phyloP scores from a whole-genome alignment of 2,113 vertebrate species.

The Sterrhoptilus dennistouni region DNA sequence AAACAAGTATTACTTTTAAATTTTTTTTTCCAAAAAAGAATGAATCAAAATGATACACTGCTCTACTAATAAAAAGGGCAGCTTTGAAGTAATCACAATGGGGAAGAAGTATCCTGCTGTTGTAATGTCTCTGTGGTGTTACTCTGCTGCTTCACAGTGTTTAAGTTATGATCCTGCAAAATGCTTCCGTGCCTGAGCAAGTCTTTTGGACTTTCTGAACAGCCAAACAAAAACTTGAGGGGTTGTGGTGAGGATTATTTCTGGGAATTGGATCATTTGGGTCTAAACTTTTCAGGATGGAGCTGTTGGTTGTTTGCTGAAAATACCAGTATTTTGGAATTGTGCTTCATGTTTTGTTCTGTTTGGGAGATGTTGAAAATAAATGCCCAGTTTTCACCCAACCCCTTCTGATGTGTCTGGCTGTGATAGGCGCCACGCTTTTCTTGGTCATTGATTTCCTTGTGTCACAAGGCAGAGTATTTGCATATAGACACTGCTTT shows the following conservation, averaged over 20 bases:
- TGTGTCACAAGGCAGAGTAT: neutral
- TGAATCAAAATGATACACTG: conserved; percentile 21
- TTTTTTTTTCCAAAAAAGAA: neutral
- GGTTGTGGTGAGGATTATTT: neutral
- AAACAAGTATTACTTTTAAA: neutral
- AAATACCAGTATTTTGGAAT: neutral
- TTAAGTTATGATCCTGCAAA: conserved; percentile 28
- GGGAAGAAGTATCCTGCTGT: conserved; percentile 19
- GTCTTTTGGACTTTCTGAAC: neutral
- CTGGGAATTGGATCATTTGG: neutral
- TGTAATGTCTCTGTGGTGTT: neutral
- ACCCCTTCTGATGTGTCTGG: neutral
- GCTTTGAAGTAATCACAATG: conserved; percentile 39
- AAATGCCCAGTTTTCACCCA: neutral
- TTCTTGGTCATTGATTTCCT: neutral
- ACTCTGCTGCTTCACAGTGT: neutral
- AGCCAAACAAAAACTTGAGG: neutral
- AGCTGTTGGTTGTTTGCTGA: neutral
- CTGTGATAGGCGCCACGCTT: neutral
- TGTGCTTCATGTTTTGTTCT: neutral
- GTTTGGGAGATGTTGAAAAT: conserved; percentile 19
- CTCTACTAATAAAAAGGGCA: conserved; percentile 16
- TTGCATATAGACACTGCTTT: neutral
- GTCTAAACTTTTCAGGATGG: neutral
- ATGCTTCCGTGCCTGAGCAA: neutral